Conservation (phyloP, 2,888 invertebrate genomes). For the Papilio elwesi region DNA sequence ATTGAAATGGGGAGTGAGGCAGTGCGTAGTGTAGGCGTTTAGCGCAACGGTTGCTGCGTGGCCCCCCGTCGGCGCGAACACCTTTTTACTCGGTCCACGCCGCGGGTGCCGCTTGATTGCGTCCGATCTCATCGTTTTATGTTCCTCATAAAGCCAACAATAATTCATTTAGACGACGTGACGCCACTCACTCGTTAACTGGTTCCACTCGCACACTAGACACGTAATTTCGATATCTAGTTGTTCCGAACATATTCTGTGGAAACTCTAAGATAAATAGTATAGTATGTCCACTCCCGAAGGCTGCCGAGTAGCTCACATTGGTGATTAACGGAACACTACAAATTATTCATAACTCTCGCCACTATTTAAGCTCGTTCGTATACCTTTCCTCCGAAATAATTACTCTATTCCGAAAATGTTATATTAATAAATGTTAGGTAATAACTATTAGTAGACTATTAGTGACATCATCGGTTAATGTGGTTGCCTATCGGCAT, state of each 20-base stretch:
- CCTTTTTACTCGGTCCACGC: conserved; percentile 79
- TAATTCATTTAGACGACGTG: conserved; percentile 84
- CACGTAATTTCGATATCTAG: conserved; percentile 59
- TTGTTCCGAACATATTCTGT: conserved; percentile 14
- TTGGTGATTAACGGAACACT: conserved; percentile 2
- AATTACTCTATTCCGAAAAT: conserved; percentile 18
- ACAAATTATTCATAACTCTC: neutral
- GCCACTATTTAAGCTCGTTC: neutral
- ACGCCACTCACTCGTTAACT: conserved; percentile 83
- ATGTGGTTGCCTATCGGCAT: conserved; percentile 34
- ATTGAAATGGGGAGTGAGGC: conserved; percentile 77
- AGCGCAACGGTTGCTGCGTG: conserved; percentile 71
- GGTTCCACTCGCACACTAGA: conserved; percentile 63
- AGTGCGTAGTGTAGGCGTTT: conserved; percentile 74
- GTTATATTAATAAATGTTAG: conserved; percentile 34
- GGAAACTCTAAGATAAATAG: conserved; percentile 32
- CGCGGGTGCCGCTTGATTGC: conserved; percentile 83
- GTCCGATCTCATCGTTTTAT: conserved; percentile 83
- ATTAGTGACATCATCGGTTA: conserved; percentile 31
- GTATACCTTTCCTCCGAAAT: neutral
- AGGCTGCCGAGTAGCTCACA: neutral
- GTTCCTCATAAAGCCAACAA: conserved; percentile 83
- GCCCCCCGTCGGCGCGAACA: conserved; percentile 74
- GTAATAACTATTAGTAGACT: conserved; percentile 28
- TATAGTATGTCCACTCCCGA: neutral